Percentiles rank a stretch among this genome's conserved stretches.
Evolutionary conservation across 1,140 invertebrate genomes (phyloP).

Genomic region (Leptinotarsa undecemlineata): DNA sequence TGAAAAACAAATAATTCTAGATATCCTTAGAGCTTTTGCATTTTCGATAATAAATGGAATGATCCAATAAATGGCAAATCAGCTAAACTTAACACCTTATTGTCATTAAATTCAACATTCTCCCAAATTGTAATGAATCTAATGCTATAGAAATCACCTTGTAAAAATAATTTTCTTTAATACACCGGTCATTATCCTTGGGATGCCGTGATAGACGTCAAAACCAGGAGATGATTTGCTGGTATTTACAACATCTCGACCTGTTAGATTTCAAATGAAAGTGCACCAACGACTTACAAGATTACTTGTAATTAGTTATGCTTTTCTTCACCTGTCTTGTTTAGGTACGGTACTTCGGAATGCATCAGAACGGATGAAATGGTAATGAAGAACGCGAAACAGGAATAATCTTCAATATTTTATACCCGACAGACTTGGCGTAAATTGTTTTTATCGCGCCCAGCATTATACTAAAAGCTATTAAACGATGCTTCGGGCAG

Average conservation of each 20-base stretch:
- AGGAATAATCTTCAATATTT: neutral
- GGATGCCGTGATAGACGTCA: neutral
- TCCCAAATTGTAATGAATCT: too few species aligned
- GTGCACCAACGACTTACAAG: slow-evolving; percentile 1
- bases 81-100: too few species aligned
- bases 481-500: too few species aligned
- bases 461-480: neutral
- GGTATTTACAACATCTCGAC: neutral
- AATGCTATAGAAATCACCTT: neutral
- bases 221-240: neutral
- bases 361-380: neutral
- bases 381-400: neutral
- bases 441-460: neutral
- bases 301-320: neutral
- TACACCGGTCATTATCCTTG: neutral
- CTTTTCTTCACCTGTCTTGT: slow-evolving; percentile 5
- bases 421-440: neutral
- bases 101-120: too few species aligned
- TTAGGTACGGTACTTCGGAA: slow-evolving; percentile 2
- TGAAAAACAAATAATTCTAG: too few species aligned
- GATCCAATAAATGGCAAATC: too few species aligned
- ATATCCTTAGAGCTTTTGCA: too few species aligned
- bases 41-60: too few species aligned
- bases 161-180: neutral
- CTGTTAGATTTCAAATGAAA: slow-evolving; percentile 1